These are phyloP conservation scores for Chiloscyllium punctatum DNA, from an alignment of 2,797 vertebrate genomes.

Conservation along the genomic window DNA sequence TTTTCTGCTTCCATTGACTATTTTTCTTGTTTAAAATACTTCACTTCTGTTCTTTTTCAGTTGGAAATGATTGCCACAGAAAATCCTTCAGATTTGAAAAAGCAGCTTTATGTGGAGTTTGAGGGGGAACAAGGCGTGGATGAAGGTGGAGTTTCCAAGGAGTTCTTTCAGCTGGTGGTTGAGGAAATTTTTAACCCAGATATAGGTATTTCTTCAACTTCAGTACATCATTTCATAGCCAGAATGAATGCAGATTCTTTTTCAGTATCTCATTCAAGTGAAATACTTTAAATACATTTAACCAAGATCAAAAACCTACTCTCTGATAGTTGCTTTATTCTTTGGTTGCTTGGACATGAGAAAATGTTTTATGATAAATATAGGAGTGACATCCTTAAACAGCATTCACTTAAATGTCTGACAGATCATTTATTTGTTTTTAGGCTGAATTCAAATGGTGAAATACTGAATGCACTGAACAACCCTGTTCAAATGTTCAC, in stretches of 20 bases:
- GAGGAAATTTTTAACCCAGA: constrained; percentile 98
- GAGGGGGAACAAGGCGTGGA: constrained; percentile 98
- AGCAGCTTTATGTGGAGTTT: constrained; percentile 96
- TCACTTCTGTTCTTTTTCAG: constrained; percentile 50
- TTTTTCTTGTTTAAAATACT: background rate
- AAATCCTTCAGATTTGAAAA: constrained; percentile 97
- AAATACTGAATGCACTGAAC: background rate
- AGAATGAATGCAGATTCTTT: background rate
- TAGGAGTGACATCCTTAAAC: background rate
- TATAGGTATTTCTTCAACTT: constrained; percentile 70
- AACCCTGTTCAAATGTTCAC: background rate
- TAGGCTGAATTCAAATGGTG: background rate
- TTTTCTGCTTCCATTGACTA: background rate
- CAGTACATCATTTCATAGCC: background rate
- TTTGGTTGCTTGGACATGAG: background rate
- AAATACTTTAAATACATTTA: background rate
- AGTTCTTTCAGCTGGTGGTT: constrained; percentile 94
- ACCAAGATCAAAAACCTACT: background rate
- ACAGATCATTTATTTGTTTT: background rate
- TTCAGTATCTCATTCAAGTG: background rate
- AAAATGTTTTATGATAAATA: background rate
- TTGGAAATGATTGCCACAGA: constrained; percentile 99
- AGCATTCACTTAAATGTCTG: background rate
- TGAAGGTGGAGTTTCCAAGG: constrained; percentile 97
- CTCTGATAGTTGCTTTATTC: background rate